phyloP scores from a whole-genome alignment of 2,113 vertebrate genomes.

The Periophthalmus modestus region DNA sequence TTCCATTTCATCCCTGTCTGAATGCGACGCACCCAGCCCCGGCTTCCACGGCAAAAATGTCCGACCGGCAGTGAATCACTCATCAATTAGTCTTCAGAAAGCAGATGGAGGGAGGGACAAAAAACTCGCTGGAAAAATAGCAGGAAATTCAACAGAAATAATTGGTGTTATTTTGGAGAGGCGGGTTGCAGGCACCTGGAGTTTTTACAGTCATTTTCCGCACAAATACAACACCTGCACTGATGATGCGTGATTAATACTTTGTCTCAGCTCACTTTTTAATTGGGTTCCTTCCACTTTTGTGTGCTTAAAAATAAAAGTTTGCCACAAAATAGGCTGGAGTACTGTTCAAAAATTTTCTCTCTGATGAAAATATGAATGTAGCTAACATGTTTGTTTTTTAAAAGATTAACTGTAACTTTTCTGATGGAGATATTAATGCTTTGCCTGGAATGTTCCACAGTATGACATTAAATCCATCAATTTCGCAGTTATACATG shows the following conservation, averaged over 20 bases:
- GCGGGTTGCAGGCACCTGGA: constrained; percentile 6
- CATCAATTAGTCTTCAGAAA: constrained; percentile 45
- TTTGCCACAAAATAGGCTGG: background rate
- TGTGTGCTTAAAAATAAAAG: constrained; percentile 1
- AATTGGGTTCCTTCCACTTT: constrained; percentile 3
- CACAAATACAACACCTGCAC: constrained; percentile 9
- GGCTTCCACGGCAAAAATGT: constrained; percentile 35
- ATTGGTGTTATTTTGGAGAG: background rate
- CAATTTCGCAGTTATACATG: too few species aligned
- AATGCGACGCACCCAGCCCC: constrained; percentile 14
- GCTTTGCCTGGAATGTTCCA: too few species aligned
- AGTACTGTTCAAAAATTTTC: background rate
- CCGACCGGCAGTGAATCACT: constrained; percentile 38
- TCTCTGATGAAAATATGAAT: background rate
- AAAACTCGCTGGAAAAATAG: background rate
- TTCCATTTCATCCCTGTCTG: constrained; percentile 42
- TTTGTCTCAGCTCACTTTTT: constrained; percentile 3
- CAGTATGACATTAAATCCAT: too few species aligned
- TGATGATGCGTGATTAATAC: constrained; percentile 7
- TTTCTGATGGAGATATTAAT: too few species aligned
- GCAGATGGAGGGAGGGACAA: constrained; percentile 38
- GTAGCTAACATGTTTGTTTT: background rate
- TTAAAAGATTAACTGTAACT: too few species aligned
- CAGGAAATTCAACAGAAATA: constrained; percentile 6
- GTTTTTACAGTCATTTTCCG: background rate